A percentile compares a stretch with the other conserved stretches of the same genome.
Conservation (phyloP, 2,113 vertebrate species). For the Eptesicus fuscus region DNA sequence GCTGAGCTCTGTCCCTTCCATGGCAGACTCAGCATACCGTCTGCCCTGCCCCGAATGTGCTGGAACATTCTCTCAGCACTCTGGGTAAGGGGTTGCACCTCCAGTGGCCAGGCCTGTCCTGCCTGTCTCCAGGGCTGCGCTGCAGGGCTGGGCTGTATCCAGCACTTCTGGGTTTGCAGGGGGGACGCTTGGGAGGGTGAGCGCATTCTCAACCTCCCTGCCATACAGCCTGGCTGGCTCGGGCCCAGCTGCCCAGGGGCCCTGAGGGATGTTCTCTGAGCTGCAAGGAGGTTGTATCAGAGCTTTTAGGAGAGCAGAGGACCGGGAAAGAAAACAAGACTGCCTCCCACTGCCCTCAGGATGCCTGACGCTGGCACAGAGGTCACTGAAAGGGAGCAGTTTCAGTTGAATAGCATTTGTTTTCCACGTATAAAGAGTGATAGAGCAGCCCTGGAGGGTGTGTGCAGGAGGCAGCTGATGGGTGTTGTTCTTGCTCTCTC, state of each 20-base stretch:
- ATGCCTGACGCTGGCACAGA: not conserved
- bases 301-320: not conserved
- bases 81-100: not conserved
- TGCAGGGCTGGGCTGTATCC: not conserved
- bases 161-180: not conserved
- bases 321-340: not conserved
- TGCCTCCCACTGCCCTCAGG: not conserved
- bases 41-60: not conserved
- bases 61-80: not conserved
- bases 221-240: not conserved
- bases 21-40: not conserved
- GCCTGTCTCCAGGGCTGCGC: no score
- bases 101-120: not conserved
- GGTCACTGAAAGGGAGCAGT: not conserved
- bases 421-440: not conserved
- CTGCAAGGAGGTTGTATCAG: not conserved
- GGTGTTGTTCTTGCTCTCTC: no score
- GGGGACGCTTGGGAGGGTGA: not conserved
- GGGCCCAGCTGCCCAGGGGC: not conserved
- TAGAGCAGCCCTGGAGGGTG: not conserved
- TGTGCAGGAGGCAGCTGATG: no score
- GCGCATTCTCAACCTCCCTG: not conserved
- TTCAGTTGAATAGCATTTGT: not conserved
- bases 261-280: not conserved
- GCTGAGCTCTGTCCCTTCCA: not conserved